phyloP scores from a whole-genome alignment of 2,888 invertebrate species.

The Hybos culiciformis region DNA sequence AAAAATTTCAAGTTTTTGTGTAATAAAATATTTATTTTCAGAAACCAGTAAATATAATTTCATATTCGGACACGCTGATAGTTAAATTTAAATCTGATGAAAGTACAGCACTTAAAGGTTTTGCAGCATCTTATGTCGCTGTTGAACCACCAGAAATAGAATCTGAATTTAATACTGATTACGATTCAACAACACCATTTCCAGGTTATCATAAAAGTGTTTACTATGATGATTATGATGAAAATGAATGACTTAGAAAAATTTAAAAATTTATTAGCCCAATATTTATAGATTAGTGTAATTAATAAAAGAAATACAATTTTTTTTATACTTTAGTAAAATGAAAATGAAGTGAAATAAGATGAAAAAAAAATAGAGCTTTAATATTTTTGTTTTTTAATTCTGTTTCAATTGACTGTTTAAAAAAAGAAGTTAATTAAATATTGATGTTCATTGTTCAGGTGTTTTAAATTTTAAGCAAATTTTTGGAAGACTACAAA shows the following conservation, averaged over 20 bases:
- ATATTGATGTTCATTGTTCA: no score
- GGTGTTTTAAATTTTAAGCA: no score
- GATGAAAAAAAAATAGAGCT: no score
- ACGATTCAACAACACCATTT: conserved; percentile 31
- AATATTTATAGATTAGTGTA: no score
- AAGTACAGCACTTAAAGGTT: conserved; percentile 80
- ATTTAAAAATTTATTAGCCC: background rate
- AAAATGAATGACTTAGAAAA: conserved; percentile 11
- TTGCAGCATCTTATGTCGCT: conserved; percentile 74
- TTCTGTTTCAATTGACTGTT: no score
- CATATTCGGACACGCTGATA: conserved; percentile 74
- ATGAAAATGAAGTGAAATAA: no score
- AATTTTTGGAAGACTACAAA: no score
- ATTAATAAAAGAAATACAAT: no score
- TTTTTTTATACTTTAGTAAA: no score
- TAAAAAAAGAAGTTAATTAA: no score
- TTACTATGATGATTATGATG: conserved; percentile 12
- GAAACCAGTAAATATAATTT: conserved; percentile 78
- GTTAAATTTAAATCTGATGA: conserved; percentile 84
- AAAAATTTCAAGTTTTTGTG: background rate
- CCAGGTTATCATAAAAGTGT: conserved; percentile 33
- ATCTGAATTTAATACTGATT: conserved; percentile 30
- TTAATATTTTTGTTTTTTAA: no score
- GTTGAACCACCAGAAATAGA: conserved; percentile 43
- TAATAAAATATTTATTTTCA: conserved; percentile 34